These are phyloP conservation scores for Nephrocerus scutellatus DNA, from an alignment of 2,888 invertebrate genomes.

Conservation along the genomic window DNA sequence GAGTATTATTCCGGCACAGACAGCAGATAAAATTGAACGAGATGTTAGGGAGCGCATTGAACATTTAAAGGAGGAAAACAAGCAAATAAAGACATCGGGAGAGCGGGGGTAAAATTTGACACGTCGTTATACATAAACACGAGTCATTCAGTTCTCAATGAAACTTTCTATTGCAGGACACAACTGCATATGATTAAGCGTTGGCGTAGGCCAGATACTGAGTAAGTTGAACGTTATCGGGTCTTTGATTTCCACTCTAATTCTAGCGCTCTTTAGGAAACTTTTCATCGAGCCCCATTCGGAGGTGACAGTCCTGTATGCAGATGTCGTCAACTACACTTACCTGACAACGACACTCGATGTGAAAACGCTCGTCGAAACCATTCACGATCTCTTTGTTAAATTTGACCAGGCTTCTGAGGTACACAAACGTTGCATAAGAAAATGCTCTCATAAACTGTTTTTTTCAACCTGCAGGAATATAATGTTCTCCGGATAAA, in stretches of 20 bases:
- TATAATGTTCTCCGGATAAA: constrained; percentile 78
- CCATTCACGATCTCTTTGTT: constrained; percentile 84
- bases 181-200: constrained; percentile 28
- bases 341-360: constrained; percentile 66
- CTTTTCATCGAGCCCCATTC: constrained; percentile 81
- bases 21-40: constrained; percentile 58
- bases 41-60: constrained; percentile 55
- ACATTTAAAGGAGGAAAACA: constrained; percentile 47
- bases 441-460: no score
- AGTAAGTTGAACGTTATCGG: no score
- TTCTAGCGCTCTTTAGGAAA: constrained; percentile 53
- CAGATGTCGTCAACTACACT: constrained; percentile 91
- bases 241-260: no score
- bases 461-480: constrained; percentile 51
- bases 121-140: constrained; percentile 12
- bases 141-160: background rate
- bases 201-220: constrained; percentile 44
- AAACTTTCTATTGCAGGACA: constrained; percentile 19
- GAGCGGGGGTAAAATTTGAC: background rate
- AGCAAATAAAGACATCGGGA: constrained; percentile 9
- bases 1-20: constrained; percentile 80
- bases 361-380: constrained; percentile 75
- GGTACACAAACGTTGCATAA: no score
- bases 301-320: constrained; percentile 84
- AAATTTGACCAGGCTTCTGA: constrained; percentile 86